These are phyloP conservation scores for Alauda arvensis DNA, from an alignment of 2,797 vertebrate genomes.

Conservation along the genomic window DNA sequence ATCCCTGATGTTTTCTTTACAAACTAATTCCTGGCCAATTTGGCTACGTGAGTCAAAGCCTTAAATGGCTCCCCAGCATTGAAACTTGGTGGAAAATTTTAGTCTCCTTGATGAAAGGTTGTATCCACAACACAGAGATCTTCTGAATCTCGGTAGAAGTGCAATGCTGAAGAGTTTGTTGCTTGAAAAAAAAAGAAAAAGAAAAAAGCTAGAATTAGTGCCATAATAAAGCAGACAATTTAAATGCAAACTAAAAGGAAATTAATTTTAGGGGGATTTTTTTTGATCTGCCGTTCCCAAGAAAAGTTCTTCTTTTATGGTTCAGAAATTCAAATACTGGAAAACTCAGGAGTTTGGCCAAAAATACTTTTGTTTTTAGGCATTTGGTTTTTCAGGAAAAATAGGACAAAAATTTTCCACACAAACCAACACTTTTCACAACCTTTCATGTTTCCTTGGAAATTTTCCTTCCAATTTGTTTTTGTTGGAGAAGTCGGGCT, in stretches of 20 bases:
- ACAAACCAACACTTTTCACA: constrained; percentile 21
- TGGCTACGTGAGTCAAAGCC: background rate
- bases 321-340: constrained; percentile 21
- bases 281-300: constrained; percentile 9
- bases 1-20: constrained; percentile 10
- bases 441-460: constrained; percentile 40
- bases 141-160: background rate
- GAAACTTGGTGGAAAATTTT: constrained; percentile 27
- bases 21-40: constrained; percentile 20
- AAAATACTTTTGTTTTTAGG: constrained; percentile 19
- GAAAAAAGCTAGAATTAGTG: background rate
- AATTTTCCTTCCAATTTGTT: constrained; percentile 41
- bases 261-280: constrained; percentile 3
- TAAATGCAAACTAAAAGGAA: constrained; percentile 29
- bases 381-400: constrained; percentile 37
- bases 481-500: constrained; percentile 8
- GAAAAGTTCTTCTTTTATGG: background rate
- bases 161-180: background rate
- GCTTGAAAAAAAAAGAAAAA: background rate
- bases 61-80: constrained; percentile 2
- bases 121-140: constrained; percentile 16
- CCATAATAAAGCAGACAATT: constrained; percentile 4
- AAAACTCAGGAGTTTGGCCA: background rate
- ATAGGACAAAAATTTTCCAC: constrained; percentile 19
- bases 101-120: constrained; percentile 15